Base-by-base conservation (phyloP, 2,888 invertebrate genomes). In the Hipparchia sbordonii region DNA sequence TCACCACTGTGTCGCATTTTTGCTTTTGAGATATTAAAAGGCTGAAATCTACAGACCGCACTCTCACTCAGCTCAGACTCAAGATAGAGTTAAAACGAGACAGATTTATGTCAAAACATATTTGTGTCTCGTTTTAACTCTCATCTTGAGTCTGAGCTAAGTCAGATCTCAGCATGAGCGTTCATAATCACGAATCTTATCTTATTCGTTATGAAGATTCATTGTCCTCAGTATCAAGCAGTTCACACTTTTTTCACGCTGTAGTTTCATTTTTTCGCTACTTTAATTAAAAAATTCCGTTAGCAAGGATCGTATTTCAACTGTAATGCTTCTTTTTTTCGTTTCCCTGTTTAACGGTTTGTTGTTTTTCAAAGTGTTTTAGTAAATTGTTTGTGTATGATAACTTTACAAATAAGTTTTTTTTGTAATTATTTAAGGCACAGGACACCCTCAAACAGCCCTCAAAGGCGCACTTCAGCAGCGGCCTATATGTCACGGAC, bases 251-350 rank as follows among this genome's bases (percentile, higher is more conserved):
- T 61, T 61, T n/a, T 6, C 23, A 9, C 12, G 12, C 12, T 45
- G 5, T 6, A 61, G 60, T 39, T 39, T 45, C n/a, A 39, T 45
- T 61, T 61, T 61, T 9, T 61, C 60, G 39, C 60, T 45, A 45
- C 7, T 61, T 61, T 61, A 61, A 61, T 45, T 61, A 61, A 61
- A 45, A 61, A 61, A 45, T 45, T 61, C 60, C 9, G n/a, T 45
- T n/a, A 61, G 12, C 6, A 45, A n/a, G 45, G 6, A 61, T 61
- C 45, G 60, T 12, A 39, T 61, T 61, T 61, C 60, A 61, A 45
- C 45, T 39, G 39, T 6, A 61, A n/a, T 61, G 45, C 7, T 45
- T 61, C 39, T 60, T 45, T 45, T n/a, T 12, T 39, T 61, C 39
- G 45, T 45, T 45, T 61, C 6, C 2, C 8, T 10, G 33, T 39